A percentile compares a stretch with the other conserved stretches of the same genome.
Evolutionary conservation across 1,140 invertebrate genomes (phyloP).

Genomic region (Dolichoris vasculosae): DNA sequence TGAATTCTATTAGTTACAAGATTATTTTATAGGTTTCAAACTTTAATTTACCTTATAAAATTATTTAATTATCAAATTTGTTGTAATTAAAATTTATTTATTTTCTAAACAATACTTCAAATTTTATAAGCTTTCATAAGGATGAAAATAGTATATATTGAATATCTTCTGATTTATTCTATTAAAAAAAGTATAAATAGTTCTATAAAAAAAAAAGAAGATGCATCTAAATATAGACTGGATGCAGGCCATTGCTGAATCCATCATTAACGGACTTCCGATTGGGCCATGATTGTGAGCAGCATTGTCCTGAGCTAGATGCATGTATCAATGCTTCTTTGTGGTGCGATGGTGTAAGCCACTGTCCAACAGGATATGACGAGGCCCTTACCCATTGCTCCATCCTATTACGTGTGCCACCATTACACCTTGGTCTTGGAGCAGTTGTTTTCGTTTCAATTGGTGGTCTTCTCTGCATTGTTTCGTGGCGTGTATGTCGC

Average conservation of each 20-base stretch:
- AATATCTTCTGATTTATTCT: too few species aligned
- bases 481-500: conserved; percentile 78
- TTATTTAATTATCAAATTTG: too few species aligned
- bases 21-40: too few species aligned
- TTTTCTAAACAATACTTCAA: too few species aligned
- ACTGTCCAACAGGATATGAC: conserved; percentile 92
- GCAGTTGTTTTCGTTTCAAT: conserved; percentile 69
- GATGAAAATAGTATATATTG: too few species aligned
- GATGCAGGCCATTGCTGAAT: conserved; percentile 67
- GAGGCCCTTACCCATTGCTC: conserved; percentile 88
- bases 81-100: too few species aligned
- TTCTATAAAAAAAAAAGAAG: neutral
- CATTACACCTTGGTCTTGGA: conserved; percentile 80
- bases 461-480: conserved; percentile 70
- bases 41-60: too few species aligned
- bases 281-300: conserved; percentile 82
- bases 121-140: too few species aligned
- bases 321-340: conserved; percentile 91
- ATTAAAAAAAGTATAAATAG: too few species aligned
- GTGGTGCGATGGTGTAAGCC: conserved; percentile 89
- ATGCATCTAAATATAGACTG: neutral
- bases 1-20: too few species aligned
- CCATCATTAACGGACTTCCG: conserved; percentile 76
- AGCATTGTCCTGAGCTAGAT: conserved; percentile 88
- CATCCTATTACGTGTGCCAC: conserved; percentile 82